Percentiles rank a stretch among this genome's conserved stretches.
Conservation (phyloP, 2,888 invertebrate species). For the Pyrgus malvae region DNA sequence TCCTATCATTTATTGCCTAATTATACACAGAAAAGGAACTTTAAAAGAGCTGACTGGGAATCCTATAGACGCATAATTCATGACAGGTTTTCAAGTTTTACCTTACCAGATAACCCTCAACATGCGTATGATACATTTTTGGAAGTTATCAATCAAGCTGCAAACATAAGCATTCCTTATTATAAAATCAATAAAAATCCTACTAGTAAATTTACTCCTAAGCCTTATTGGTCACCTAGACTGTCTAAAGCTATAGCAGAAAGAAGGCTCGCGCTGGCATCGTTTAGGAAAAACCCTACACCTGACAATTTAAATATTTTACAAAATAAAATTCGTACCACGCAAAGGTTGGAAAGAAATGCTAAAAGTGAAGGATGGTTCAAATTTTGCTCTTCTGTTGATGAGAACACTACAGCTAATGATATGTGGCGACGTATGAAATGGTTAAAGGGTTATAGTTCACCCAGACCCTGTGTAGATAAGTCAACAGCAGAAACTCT, state of each 20-base stretch:
- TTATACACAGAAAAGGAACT: neutral
- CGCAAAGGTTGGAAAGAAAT: neutral
- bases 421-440: conserved; percentile 10
- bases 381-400: conserved; percentile 2
- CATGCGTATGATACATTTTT: conserved; percentile 31
- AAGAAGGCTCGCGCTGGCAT: conserved; percentile 31
- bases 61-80: conserved; percentile 15
- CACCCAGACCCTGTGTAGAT: neutral
- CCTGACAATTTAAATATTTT: conserved; percentile 31
- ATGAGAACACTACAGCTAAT: neutral
- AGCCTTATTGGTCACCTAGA: conserved; percentile 36
- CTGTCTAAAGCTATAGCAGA: conserved; percentile 36
- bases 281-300: conserved; percentile 36
- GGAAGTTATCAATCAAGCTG: conserved; percentile 6
- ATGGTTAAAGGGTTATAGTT: conserved; percentile 8
- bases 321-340: conserved; percentile 1
- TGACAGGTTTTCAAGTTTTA: neutral
- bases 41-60: conserved; percentile 28
- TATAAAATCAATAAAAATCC: neutral
- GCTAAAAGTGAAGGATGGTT: neutral
- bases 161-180: neutral
- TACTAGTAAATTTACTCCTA: conserved; percentile 12
- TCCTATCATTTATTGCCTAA: neutral
- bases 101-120: conserved; percentile 15
- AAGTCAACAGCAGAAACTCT: neutral